Conservation (phyloP, 2,888 invertebrate species). For the Dimorphilus gyrociliatus region DNA sequence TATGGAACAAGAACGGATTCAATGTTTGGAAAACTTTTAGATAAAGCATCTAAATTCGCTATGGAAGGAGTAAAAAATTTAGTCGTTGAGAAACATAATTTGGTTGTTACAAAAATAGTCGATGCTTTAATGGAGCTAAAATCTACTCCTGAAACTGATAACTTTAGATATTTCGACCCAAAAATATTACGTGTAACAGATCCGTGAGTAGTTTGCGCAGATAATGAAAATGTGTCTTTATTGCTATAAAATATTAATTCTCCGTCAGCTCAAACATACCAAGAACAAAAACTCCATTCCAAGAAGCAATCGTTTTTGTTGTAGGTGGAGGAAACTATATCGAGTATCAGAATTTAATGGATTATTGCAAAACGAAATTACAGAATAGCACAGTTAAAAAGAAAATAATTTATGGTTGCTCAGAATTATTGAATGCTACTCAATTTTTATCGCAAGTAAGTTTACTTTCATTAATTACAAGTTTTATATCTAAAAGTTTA, state of each 20-base stretch:
- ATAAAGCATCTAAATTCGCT: conserved; percentile 86
- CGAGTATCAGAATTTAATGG: conserved; percentile 93
- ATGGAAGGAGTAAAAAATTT: conserved; percentile 99
- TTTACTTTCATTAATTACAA: no score
- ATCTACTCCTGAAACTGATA: conserved; percentile 59
- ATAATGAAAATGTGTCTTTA: not conserved
- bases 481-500: no score
- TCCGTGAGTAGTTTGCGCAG: conserved; percentile 15
- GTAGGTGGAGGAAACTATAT: conserved; percentile 70
- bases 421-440: conserved; percentile 77
- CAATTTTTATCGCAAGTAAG: conserved; percentile 71
- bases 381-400: conserved; percentile 46
- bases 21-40: conserved; percentile 97
- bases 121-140: conserved; percentile 70
- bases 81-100: conserved; percentile 89
- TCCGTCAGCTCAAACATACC: conserved; percentile 15
- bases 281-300: conserved; percentile 29
- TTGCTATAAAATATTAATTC: not conserved
- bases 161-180: conserved; percentile 84
- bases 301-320: conserved; percentile 40
- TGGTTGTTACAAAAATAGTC: conserved; percentile 80
- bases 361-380: conserved; percentile 84
- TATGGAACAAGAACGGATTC: no score
- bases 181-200: conserved; percentile 57
- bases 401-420: conserved; percentile 82